A percentile compares a stretch with the other conserved stretches of the same genome.
Conservation (phyloP, 2,888 invertebrate species). For the Drosophila niveifrons region DNA sequence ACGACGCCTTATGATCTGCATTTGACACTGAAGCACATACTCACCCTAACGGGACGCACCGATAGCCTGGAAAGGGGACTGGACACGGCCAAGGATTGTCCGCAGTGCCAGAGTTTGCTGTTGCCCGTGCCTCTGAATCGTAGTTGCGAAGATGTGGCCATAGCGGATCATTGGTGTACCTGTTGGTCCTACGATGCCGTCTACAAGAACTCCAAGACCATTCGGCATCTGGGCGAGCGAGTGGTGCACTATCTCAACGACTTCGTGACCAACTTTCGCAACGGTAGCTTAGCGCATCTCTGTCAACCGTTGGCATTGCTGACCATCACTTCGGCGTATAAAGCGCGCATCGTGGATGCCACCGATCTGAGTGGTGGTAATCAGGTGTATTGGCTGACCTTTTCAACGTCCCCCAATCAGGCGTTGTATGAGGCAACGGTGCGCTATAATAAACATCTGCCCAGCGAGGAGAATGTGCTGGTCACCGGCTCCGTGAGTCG, state of each 20-base stretch:
- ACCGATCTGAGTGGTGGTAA: conserved; percentile 32
- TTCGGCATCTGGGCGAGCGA: conserved; percentile 86
- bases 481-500: conserved; percentile 88
- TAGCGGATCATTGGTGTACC: conserved; percentile 92
- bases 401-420: conserved; percentile 89
- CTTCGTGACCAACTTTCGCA: conserved; percentile 75
- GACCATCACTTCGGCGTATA: conserved; percentile 87
- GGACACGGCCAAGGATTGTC: conserved; percentile 86
- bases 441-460: conserved; percentile 78
- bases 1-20: conserved; percentile 92
- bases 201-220: conserved; percentile 86
- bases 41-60: conserved; percentile 86
- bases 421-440: conserved; percentile 91
- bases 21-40: conserved; percentile 89
- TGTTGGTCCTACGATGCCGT: conserved; percentile 87
- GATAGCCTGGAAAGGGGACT: conserved; percentile 37
- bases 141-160: conserved; percentile 89
- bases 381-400: conserved; percentile 88
- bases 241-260: conserved; percentile 82
- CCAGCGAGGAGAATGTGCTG: conserved; percentile 82
- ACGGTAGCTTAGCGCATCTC: conserved; percentile 81
- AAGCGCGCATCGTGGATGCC: conserved; percentile 70
- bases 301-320: conserved; percentile 87
- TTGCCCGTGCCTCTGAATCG: conserved; percentile 87
- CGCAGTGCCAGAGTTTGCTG: conserved; percentile 89